Base-by-base conservation (phyloP, 2,113 vertebrate genomes). In the Formicarius rufipectus region DNA sequence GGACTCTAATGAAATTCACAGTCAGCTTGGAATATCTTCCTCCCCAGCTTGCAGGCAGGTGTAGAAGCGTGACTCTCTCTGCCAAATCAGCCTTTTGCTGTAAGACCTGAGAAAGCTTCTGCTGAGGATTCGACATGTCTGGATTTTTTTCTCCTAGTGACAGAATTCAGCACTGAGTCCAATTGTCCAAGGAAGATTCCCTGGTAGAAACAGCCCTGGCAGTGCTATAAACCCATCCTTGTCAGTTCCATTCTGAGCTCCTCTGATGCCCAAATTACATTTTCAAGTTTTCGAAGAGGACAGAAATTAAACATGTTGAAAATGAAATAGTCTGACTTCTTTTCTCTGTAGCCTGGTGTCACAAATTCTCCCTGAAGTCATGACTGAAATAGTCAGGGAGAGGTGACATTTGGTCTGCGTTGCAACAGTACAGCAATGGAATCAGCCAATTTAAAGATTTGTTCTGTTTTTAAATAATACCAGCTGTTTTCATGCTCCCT, bases 1-100 rank as follows among this genome's bases (percentile, higher is more conserved):
- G 97, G 96, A 55, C 45, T 14, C 28, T 49, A 78, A 97, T 88
- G 95, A 95, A 93, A 97, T 95, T 89, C 77, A 4, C 28, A 74
- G 95, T 21, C 40, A 67, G 87, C 77, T 84, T 86, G 89, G 94
- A 96, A 64, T 89, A 93, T 89, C 94, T 95, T 56, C 67, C 77
- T 79, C 60, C 53, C 59, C 79, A 76, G 96, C 96, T 79, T 92
- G 93, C 94, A 56, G 16, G 96, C 96, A 97, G 97, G 97, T 97
- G 96, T 86, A 89, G 78, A 89, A 90, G 66, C 55, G 2, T 14
- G 47, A 80, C 74, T 85, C 52, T 21, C 88, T 78, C 91, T 96
- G 95, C 95, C 96, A 95, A 88, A 83, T 59, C 89, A 77, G 90
- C 60, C 91, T 68, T 71, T 44, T 74, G 68, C 94, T 53, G 62